Conservation (phyloP, 2,797 vertebrate species). For the Anguilla pacifica region DNA sequence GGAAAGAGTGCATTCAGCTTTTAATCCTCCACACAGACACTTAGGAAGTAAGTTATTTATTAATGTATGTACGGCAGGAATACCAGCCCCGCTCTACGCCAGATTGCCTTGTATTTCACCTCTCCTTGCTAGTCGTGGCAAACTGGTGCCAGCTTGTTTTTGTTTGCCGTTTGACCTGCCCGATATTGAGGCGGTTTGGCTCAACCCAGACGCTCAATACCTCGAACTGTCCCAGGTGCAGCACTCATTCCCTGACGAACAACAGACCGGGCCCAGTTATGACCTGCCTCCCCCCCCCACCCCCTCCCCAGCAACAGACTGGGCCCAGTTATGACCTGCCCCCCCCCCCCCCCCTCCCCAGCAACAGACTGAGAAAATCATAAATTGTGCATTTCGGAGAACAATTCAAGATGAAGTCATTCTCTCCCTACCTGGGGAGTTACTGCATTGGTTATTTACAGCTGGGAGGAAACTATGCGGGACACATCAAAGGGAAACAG, state of each 20-base stretch:
- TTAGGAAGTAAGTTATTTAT: background rate
- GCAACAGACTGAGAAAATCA: constrained; percentile 59
- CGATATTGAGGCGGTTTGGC: background rate
- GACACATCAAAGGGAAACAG: constrained; percentile 21
- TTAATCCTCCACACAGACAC: background rate
- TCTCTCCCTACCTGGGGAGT: constrained; percentile 75
- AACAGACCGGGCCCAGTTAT: background rate
- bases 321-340: constrained; percentile 7
- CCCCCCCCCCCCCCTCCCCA: background rate
- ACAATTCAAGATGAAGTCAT: constrained; percentile 73
- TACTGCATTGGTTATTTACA: constrained; percentile 78
- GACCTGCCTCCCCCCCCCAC: background rate
- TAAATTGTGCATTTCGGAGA: constrained; percentile 77
- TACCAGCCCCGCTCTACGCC: background rate
- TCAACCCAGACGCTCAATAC: background rate
- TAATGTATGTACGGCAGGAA: background rate
- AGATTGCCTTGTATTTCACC: no score
- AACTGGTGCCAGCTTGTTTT: background rate
- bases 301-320: background rate
- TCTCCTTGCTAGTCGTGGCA: background rate
- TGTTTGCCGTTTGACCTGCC: background rate
- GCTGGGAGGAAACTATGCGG: constrained; percentile 38
- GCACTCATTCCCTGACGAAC: background rate
- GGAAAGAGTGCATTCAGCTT: background rate
- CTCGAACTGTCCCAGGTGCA: background rate